Percentiles rank a stretch among this genome's conserved stretches.
phyloP scores from a whole-genome alignment of 2,888 invertebrate genomes.

The Empis stercorea region DNA sequence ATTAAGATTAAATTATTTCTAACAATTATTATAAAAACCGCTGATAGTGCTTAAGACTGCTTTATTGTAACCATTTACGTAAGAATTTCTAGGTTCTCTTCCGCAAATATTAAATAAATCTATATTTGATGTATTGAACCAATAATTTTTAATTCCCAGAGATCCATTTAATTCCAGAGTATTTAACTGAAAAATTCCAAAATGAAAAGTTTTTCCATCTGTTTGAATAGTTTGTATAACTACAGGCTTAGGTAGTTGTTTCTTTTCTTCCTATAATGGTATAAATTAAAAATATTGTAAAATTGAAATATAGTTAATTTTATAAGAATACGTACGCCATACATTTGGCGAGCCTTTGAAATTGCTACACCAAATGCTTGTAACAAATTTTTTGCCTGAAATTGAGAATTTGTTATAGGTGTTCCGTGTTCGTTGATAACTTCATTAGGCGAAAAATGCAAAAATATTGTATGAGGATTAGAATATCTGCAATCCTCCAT shows the following conservation, averaged over 20 bases:
- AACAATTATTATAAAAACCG: background rate
- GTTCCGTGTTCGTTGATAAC: slow-evolving; percentile 57
- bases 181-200: slow-evolving; percentile 73
- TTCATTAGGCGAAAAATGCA: slow-evolving; percentile 51
- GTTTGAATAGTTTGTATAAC: slow-evolving; percentile 73
- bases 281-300: background rate
- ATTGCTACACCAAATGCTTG: slow-evolving; percentile 67
- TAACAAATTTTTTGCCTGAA: slow-evolving; percentile 53
- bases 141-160: slow-evolving; percentile 58
- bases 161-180: slow-evolving; percentile 52
- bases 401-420: slow-evolving; percentile 52
- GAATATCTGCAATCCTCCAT: too few species aligned
- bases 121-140: slow-evolving; percentile 56
- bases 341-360: slow-evolving; percentile 57
- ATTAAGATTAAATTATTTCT: too few species aligned
- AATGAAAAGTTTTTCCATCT: slow-evolving; percentile 64
- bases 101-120: slow-evolving; percentile 51
- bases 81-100: slow-evolving; percentile 51
- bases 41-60: background rate
- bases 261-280: background rate
- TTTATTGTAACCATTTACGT: slow-evolving; percentile 46
- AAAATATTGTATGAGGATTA: slow-evolving; percentile 61
- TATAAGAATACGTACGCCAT: slow-evolving; percentile 38
- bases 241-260: slow-evolving; percentile 53
- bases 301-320: slow-evolving; percentile 5